Conservation (phyloP, 2,113 vertebrate genomes). For the Bungarus multicinctus region DNA sequence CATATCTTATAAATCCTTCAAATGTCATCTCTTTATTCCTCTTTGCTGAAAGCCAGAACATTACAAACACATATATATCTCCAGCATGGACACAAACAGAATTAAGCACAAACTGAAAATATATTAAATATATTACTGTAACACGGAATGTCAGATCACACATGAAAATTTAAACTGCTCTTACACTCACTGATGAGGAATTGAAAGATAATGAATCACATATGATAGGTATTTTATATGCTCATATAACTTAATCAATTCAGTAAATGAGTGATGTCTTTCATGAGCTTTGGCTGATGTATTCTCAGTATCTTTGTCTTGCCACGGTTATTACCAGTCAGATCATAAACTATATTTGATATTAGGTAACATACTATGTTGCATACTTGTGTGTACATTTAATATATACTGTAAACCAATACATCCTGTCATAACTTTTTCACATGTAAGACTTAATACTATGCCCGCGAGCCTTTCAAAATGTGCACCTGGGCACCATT, state of each 20-base stretch:
- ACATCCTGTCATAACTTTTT: background rate
- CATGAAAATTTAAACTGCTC: background rate
- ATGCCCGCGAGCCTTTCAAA: background rate
- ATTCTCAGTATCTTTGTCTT: too few relatives aligned
- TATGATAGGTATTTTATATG: background rate
- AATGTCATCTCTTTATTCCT: slow-evolving; percentile 72
- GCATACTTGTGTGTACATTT: background rate
- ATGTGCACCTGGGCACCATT: background rate
- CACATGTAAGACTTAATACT: background rate
- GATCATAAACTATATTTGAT: background rate
- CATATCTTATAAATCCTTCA: slow-evolving; percentile 81
- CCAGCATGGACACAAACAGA: background rate
- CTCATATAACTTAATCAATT: background rate
- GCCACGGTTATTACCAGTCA: background rate
- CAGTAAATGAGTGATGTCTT: background rate
- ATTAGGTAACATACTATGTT: background rate
- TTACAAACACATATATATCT: slow-evolving; percentile 19
- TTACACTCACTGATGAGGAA: background rate
- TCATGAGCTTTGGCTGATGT: background rate
- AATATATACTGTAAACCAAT: background rate
- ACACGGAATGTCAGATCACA: background rate
- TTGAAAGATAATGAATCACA: background rate
- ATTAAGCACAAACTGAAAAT: background rate
- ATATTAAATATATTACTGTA: background rate
- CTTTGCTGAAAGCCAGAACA: slow-evolving; percentile 67